These are phyloP conservation scores for Tauraco hartlaubi DNA, from an alignment of 2,797 vertebrate species.

Conservation along the genomic window DNA sequence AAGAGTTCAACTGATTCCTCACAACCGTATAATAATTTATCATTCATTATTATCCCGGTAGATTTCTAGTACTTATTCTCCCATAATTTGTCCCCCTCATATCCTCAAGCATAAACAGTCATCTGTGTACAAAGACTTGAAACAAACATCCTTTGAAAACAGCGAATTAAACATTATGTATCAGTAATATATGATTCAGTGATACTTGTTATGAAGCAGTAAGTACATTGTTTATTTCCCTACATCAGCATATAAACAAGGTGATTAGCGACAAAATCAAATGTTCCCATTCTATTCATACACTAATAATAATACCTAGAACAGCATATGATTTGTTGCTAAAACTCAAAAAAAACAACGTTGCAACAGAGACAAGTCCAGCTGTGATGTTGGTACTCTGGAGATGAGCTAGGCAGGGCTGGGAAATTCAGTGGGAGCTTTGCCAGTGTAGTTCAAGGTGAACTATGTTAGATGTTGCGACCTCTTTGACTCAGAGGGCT, in stretches of 20 bases:
- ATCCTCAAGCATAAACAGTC: background rate
- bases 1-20: background rate
- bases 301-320: background rate
- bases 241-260: background rate
- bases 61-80: slow-evolving; percentile 3
- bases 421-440: background rate
- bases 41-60: background rate
- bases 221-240: background rate
- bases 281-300: background rate
- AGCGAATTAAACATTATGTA: background rate
- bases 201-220: background rate
- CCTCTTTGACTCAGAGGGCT: background rate
- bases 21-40: background rate
- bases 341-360: background rate
- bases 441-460: background rate
- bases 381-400: background rate
- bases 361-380: background rate
- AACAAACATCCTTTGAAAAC: slow-evolving; percentile 26
- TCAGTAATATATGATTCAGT: background rate
- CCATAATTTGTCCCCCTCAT: background rate
- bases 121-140: background rate
- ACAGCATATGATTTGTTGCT: background rate
- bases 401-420: fast-evolving
- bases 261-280: slow-evolving; percentile 28
- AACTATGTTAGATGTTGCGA: background rate